These are phyloP conservation scores for Felis catus DNA, from an alignment of 2,113 vertebrate genomes.

Conservation along the genomic window F.catus_Fca126_mat1.0 CM031412.1:238261001-238261500, in stretches of 20 bases:
- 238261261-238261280: background rate
- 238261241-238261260: background rate
- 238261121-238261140: background rate
- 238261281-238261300: background rate
- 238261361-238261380: accelerated
- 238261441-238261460: background rate
- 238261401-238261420: accelerated
- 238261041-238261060: accelerated
- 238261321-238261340: background rate
- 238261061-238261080: background rate
- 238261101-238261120: background rate
- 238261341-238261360: accelerated
- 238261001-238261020: accelerated
- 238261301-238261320: background rate
- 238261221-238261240: background rate
- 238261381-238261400: background rate
- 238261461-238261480: background rate
- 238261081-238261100: background rate
- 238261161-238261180: background rate
- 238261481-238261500: background rate
- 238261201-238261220: background rate
- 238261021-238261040: background rate
- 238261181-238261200: background rate
- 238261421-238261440: background rate
- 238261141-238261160: too few relatives aligned